Percentiles rank a stretch among this genome's conserved stretches.
These are phyloP conservation scores for Malurus cyaneus DNA, from an alignment of 2,113 vertebrate genomes.

Conservation along the genomic window DNA sequence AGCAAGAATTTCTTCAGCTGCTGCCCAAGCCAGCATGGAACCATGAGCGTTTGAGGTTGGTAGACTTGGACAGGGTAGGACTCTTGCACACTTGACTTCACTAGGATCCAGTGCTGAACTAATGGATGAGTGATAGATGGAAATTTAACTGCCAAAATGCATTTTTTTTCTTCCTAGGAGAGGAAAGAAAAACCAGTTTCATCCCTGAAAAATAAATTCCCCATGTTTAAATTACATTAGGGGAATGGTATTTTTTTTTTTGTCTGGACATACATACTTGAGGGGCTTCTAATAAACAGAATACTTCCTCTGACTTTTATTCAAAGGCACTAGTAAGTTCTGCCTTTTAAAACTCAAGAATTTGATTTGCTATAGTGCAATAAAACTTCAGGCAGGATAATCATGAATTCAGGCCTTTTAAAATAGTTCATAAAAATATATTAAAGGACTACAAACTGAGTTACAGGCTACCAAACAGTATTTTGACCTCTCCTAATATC, in stretches of 20 bases:
- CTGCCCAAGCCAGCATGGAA: not conserved
- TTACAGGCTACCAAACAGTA: not conserved
- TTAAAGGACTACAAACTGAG: not conserved
- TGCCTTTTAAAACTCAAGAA: constrained; percentile 3
- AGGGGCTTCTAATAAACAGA: not conserved
- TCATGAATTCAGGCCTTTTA: not conserved
- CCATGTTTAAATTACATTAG: not conserved
- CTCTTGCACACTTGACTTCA: not conserved
- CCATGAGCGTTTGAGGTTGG: accelerated
- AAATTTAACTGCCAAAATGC: not conserved
- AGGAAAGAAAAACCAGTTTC: not conserved
- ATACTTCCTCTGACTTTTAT: not conserved
- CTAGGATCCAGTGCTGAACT: not conserved
- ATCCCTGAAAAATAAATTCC: not conserved
- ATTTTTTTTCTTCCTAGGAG: not conserved
- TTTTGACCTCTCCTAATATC: not conserved
- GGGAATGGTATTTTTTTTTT: not conserved
- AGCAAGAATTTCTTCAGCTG: not conserved
- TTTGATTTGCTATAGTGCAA: not conserved
- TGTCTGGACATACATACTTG: not conserved
- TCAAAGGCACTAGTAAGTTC: not conserved
- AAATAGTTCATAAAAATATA: constrained; percentile 14
- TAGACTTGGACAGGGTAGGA: not conserved
- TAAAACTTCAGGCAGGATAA: constrained; percentile 16
- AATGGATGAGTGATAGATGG: not conserved